Evolutionary conservation across 2,113 vertebrate genomes (phyloP).

Genomic region (Embiotoca jacksoni): DNA sequence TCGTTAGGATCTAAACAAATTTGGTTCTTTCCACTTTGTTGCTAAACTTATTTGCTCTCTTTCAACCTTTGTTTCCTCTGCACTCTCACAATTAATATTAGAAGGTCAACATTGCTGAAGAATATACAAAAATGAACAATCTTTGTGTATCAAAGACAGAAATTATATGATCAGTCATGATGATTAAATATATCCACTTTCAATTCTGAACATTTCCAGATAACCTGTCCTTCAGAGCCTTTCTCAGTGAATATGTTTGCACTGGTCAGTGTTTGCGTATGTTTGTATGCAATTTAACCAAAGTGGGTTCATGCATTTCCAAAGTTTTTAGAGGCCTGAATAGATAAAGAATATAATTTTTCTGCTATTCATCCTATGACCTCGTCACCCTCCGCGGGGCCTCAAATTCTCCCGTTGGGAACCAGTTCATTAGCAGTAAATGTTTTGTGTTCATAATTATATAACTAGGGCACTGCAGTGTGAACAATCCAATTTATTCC

Average conservation of each 20-base stretch:
- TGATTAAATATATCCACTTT: no score
- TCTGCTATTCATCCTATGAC: no score
- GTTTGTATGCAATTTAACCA: not conserved
- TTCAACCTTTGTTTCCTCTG: not conserved
- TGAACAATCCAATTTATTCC: not conserved
- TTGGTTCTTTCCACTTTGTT: not conserved
- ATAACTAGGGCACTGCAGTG: not conserved
- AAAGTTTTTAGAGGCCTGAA: not conserved
- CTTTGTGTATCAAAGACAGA: no score
- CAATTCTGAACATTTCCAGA: not conserved
- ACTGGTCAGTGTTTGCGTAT: not conserved
- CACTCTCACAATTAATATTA: not conserved
- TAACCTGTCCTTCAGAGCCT: not conserved
- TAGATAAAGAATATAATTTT: not conserved
- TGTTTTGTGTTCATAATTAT: not conserved
- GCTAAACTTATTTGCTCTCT: not conserved
- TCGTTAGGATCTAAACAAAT: not conserved
- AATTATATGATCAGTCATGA: no score
- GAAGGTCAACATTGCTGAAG: not conserved
- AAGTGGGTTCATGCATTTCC: not conserved
- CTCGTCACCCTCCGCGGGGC: no score
- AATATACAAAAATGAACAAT: not conserved
- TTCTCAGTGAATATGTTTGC: not conserved
- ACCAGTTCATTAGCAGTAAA: not conserved
- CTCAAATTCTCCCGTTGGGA: no score